phyloP scores from a whole-genome alignment of 2,113 vertebrate species.

The Oophaga pumilio region DNA sequence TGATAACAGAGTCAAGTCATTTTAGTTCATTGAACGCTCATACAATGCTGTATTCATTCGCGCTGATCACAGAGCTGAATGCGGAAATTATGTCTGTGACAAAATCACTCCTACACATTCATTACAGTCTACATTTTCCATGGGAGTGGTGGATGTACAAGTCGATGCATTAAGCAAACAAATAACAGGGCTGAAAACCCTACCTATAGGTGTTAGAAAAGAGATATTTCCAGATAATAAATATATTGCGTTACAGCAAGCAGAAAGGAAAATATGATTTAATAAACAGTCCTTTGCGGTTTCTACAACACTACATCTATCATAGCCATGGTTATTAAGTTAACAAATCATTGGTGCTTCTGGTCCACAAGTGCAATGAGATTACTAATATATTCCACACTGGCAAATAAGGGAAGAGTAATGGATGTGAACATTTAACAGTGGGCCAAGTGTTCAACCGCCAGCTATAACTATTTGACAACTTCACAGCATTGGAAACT shows the following conservation, averaged over 20 bases:
- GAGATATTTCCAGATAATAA: conserved; percentile 44
- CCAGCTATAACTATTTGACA: background rate
- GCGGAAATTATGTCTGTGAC: background rate
- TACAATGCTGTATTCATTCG: conserved; percentile 19
- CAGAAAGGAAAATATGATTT: conserved; percentile 43
- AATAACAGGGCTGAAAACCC: conserved; percentile 42
- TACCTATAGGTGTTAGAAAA: conserved; percentile 49
- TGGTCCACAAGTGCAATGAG: conserved; percentile 3
- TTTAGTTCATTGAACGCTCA: conserved; percentile 23
- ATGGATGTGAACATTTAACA: background rate
- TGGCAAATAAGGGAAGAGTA: background rate
- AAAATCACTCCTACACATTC: conserved; percentile 14
- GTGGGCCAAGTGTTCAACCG: background rate
- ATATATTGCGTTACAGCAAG: conserved; percentile 23
- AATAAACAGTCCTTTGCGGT: background rate
- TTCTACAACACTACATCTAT: conserved; percentile 9
- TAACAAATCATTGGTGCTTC: conserved; percentile 21
- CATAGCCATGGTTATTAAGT: conserved; percentile 1
- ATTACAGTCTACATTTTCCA: background rate
- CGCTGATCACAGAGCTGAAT: background rate
- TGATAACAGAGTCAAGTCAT: background rate
- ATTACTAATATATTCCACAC: background rate
- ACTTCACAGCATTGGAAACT: background rate
- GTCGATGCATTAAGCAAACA: conserved; percentile 45
- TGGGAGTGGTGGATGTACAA: conserved; percentile 13